Conservation (phyloP, 2,888 invertebrate species). For the Mechanitis messenoides region DNA sequence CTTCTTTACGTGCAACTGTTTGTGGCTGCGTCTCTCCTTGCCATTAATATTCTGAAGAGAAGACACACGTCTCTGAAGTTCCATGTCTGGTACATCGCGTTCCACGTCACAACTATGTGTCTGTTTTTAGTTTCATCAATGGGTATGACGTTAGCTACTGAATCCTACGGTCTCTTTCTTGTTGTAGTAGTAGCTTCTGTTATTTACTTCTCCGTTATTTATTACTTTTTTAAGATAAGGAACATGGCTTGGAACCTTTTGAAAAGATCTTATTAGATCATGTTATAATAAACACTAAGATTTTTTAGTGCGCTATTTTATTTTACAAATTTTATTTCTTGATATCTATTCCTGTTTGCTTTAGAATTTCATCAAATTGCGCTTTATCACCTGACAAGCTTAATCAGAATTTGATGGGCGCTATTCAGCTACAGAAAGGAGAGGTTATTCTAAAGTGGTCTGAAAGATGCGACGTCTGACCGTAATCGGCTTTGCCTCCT, state of each 20-base stretch:
- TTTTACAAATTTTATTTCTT: not conserved
- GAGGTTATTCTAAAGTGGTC: constrained; percentile 18
- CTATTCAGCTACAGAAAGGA: constrained; percentile 5
- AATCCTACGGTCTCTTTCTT: constrained; percentile 34
- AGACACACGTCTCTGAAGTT: constrained; percentile 40
- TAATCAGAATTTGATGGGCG: no score
- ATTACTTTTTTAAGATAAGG: constrained; percentile 37
- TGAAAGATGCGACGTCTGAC: constrained; percentile 31
- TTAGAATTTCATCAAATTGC: no score
- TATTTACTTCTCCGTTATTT: constrained; percentile 43
- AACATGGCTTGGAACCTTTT: constrained; percentile 22
- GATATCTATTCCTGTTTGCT: no score
- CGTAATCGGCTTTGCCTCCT: constrained; percentile 50
- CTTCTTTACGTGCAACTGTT: constrained; percentile 52
- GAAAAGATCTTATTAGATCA: constrained; percentile 11
- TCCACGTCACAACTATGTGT: constrained; percentile 45
- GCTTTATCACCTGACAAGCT: no score
- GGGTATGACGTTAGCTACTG: constrained; percentile 42
- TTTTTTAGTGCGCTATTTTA: not conserved
- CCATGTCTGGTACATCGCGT: no score
- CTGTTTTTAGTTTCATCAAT: constrained; percentile 42
- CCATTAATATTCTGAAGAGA: constrained; percentile 44
- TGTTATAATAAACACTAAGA: not conserved
- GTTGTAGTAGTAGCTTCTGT: constrained; percentile 35
- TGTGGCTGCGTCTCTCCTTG: constrained; percentile 47